phyloP scores from a whole-genome alignment of 2,113 vertebrate genomes.

The Sardina pilchardus region DNA sequence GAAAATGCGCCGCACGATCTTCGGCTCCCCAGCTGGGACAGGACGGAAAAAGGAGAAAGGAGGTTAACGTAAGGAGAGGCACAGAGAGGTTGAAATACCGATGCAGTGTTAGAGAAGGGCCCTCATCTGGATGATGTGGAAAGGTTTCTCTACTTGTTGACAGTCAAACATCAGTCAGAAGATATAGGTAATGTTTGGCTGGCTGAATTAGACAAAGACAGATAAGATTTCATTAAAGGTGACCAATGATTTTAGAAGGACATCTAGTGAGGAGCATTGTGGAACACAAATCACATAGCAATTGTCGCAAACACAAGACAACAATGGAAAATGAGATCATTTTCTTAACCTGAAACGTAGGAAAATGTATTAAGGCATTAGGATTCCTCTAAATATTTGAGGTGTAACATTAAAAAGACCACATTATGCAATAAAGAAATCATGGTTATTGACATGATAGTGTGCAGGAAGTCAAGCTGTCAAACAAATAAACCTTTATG shows the following conservation, averaged over 20 bases:
- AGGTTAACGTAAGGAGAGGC: not conserved
- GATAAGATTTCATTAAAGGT: not conserved
- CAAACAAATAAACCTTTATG: not conserved
- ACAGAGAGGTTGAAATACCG: not conserved
- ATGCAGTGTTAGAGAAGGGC: not conserved
- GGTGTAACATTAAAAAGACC: not conserved
- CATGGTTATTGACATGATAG: not conserved
- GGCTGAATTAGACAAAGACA: not conserved
- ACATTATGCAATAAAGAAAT: not conserved
- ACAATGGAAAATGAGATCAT: not conserved
- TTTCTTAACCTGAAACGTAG: not conserved
- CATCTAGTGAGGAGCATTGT: not conserved
- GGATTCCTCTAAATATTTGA: too few species aligned
- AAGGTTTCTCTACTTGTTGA: not conserved
- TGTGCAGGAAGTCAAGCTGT: not conserved
- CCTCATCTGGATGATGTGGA: not conserved
- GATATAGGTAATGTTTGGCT: not conserved
- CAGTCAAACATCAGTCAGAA: not conserved
- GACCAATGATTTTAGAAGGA: not conserved
- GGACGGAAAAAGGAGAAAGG: not conserved
- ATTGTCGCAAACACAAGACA: not conserved
- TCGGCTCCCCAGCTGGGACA: conserved; percentile 1
- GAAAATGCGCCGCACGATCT: not conserved
- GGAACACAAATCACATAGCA: not conserved
- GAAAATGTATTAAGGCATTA: not conserved